Base-by-base conservation (phyloP, 2,888 invertebrate species). In the Patella caerulea region DNA sequence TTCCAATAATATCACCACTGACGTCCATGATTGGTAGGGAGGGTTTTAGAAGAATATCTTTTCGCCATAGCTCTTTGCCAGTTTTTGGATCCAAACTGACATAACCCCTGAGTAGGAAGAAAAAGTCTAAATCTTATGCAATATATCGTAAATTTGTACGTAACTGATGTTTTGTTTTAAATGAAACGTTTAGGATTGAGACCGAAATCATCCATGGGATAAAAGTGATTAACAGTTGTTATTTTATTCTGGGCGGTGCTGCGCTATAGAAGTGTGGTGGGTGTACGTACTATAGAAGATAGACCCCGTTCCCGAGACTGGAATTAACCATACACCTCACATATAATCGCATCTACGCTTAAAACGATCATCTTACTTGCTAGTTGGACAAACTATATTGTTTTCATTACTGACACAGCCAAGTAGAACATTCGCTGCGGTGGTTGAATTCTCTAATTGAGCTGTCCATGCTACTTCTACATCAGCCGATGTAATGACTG, bases 11-110 rank as follows among this genome's bases (percentile, higher is more conserved):
- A 70, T 82, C 83, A 3, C 88, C 88, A 45, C 75, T 77, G 24
- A 81, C 77, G 59, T 84, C 85, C 83, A 88, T 79, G 15, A 88
- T 74, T 1, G 88, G 88, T 14, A 88, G 82, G 12, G 83, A 74
- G 0, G 88, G 87, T 19, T 81, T 76, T 12, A 82, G 78, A 55
- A 87, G 80, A 15, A 83, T 79, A 3, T 69, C 74, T 54, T 82
- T 83, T 11, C 82, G 78, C 88, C 88, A 88, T 19, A 65, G 15
- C 7, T 82, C 73, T 11, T 70, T 75, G 5, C 88, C 88, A 7
- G 71, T 81, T 5, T 72, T 75, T 0, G 78, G 80, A 56, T 82
- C 79, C 14, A 87, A 73, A 65, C 84, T 79, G 17, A 84, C 83
- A 74, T 86, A 88, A 2, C 88, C 88, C 19, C 83, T 88, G 74